Percentiles rank a stretch among this genome's conserved stretches.
phyloP scores from a whole-genome alignment of 2,113 vertebrate species.

The Arothron firmamentum region DNA sequence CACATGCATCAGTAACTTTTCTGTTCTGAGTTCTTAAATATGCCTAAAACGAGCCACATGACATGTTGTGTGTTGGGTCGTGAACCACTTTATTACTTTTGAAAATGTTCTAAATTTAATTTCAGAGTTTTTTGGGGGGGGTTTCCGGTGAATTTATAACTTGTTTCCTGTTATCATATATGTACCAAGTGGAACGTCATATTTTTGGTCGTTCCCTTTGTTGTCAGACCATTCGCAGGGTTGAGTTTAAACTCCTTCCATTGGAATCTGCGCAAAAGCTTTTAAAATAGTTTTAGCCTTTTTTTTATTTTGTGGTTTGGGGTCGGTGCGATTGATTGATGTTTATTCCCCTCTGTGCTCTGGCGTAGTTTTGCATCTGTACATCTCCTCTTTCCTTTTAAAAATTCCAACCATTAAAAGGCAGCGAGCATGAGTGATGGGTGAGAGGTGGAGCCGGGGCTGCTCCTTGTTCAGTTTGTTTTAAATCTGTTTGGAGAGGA shows the following conservation, averaged over 20 bases:
- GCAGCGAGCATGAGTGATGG: constrained; percentile 29
- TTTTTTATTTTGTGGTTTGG: constrained; percentile 20
- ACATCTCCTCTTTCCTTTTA: constrained; percentile 66
- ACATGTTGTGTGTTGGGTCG: too few relatives aligned
- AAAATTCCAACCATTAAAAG: constrained; percentile 59
- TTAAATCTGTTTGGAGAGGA: constrained; percentile 68
- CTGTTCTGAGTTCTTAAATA: too few relatives aligned
- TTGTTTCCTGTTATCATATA: neutral
- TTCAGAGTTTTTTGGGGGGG: too few relatives aligned
- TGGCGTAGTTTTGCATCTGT: constrained; percentile 8
- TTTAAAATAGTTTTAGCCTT: constrained; percentile 25
- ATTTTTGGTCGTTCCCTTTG: constrained; percentile 19
- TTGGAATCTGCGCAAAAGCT: constrained; percentile 11
- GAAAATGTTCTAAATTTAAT: too few relatives aligned
- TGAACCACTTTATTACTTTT: too few relatives aligned
- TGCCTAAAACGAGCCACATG: too few relatives aligned
- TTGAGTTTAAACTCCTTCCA: too few relatives aligned
- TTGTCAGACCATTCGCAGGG: too few relatives aligned
- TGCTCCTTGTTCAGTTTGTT: constrained; percentile 63
- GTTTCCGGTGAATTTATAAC: too few relatives aligned
- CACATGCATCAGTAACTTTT: too few relatives aligned
- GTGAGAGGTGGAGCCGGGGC: constrained; percentile 25
- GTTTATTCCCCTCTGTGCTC: constrained; percentile 41
- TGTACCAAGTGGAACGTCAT: neutral
- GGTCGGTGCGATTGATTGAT: constrained; percentile 27